Evolutionary conservation across 2,113 vertebrate genomes (phyloP).

Genomic region (Mastomys coucha): DNA sequence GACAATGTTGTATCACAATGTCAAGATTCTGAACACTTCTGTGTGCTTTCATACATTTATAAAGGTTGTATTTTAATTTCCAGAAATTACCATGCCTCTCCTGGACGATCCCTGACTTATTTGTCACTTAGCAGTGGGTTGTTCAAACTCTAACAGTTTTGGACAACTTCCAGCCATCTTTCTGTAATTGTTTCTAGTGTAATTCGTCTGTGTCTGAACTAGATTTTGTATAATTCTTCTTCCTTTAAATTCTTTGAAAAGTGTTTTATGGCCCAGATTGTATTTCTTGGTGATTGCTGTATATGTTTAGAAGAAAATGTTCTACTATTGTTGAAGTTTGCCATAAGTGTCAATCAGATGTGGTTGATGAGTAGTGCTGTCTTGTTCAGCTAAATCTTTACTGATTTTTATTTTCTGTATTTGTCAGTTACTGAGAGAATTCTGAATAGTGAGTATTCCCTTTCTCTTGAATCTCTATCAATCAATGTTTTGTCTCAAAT

Average conservation of each 20-base stretch:
- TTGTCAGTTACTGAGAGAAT: neutral
- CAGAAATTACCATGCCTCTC: constrained; percentile 32
- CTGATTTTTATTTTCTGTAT: neutral
- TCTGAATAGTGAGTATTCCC: constrained; percentile 6
- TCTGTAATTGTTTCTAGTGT: constrained; percentile 43
- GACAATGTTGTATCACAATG: neutral
- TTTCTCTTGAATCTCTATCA: neutral
- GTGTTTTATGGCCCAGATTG: neutral
- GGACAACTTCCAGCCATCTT: neutral
- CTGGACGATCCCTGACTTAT: neutral
- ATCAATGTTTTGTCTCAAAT: neutral
- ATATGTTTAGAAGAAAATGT: neutral
- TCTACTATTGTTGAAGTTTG: neutral
- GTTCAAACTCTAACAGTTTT: constrained; percentile 46
- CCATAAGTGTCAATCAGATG: neutral
- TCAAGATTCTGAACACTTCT: neutral
- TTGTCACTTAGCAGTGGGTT: neutral
- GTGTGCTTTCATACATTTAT: neutral
- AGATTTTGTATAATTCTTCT: neutral
- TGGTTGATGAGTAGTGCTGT: neutral
- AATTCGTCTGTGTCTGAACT: neutral
- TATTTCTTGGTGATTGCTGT: neutral
- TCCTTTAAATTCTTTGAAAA: constrained; percentile 14
- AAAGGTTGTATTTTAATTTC: constrained; percentile 43
- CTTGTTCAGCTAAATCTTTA: neutral